A percentile compares a stretch with the other conserved stretches of the same genome.
phyloP scores from a whole-genome alignment of 2,888 invertebrate species.

The Mythimna vitellina region DNA sequence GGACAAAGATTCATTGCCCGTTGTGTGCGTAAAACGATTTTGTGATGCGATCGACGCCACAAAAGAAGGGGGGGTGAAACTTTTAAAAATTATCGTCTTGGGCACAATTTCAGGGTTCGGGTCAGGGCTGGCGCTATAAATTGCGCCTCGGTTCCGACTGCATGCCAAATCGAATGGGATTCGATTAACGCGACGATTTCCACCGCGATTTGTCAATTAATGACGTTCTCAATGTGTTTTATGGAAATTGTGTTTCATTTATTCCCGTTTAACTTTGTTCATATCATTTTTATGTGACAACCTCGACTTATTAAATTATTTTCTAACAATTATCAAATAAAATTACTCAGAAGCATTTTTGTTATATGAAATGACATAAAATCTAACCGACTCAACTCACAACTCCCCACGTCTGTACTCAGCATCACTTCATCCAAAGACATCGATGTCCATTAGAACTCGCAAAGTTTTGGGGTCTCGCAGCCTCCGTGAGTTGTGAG shows the following conservation, averaged over 20 bases:
- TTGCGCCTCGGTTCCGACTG: constrained; percentile 67
- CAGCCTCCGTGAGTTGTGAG: constrained; percentile 44
- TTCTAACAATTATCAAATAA: background rate
- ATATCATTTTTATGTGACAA: background rate
- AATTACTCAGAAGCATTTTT: background rate
- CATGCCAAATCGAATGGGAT: constrained; percentile 50
- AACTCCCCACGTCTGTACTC: constrained; percentile 2
- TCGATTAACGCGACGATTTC: constrained; percentile 51
- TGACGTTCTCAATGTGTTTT: constrained; percentile 27
- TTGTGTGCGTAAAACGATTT: constrained; percentile 71
- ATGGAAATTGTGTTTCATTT: constrained; percentile 10
- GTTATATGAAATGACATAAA: background rate
- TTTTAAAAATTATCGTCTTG: constrained; percentile 71
- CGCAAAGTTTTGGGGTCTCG: constrained; percentile 42
- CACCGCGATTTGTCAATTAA: constrained; percentile 36
- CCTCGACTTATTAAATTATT: background rate
- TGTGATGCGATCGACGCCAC: constrained; percentile 64
- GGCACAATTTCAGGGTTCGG: constrained; percentile 64
- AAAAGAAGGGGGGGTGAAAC: constrained; percentile 63
- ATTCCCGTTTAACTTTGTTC: constrained; percentile 3
- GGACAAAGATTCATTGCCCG: constrained; percentile 76
- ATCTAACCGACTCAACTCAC: constrained; percentile 1
- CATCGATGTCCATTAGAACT: constrained; percentile 53
- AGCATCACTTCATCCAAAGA: constrained; percentile 27
- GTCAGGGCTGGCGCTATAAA: constrained; percentile 59